Percentiles rank a stretch among this genome's conserved stretches.
phyloP scores from a whole-genome alignment of 2,888 invertebrate genomes.

The Sabatieria punctata region DNA sequence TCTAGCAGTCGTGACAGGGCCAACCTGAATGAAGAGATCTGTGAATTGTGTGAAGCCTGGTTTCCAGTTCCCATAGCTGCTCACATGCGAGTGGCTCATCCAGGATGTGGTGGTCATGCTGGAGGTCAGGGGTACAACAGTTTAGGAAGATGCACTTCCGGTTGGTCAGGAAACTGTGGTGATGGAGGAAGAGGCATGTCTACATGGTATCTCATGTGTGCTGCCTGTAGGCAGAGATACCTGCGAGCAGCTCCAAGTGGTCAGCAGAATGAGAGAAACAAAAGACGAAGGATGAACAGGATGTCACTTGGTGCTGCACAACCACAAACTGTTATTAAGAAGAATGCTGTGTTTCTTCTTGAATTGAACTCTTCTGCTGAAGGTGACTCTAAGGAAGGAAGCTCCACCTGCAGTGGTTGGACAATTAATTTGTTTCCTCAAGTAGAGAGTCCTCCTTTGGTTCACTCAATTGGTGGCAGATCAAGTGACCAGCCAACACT shows the following conservation, averaged over 20 bases:
- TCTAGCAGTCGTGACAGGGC: not conserved
- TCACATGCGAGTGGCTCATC: constrained; percentile 74
- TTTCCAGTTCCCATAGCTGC: constrained; percentile 57
- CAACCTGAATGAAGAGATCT: constrained; percentile 39
- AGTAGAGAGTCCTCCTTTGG: too few relatives aligned
- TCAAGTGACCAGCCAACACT: not conserved
- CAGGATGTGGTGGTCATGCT: constrained; percentile 71
- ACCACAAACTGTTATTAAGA: constrained; percentile 47
- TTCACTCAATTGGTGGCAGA: not conserved
- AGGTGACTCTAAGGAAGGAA: constrained; percentile 33
- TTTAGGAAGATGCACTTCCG: constrained; percentile 64
- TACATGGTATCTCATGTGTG: constrained; percentile 82
- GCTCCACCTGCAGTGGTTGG: constrained; percentile 64
- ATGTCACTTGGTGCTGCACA: constrained; percentile 15
- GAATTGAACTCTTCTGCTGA: constrained; percentile 43
- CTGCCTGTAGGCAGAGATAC: constrained; percentile 65
- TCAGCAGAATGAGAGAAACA: constrained; percentile 13
- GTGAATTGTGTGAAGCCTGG: constrained; percentile 64
- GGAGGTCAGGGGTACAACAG: constrained; percentile 80
- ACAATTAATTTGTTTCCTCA: constrained; percentile 22
- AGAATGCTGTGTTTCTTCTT: constrained; percentile 80
- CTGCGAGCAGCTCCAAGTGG: constrained; percentile 30
- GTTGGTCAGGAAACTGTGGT: constrained; percentile 74
- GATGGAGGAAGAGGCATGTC: constrained; percentile 57
- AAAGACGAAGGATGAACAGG: constrained; percentile 20